A percentile compares a stretch with the other conserved stretches of the same genome.
phyloP scores from a whole-genome alignment of 2,113 vertebrate species.

The Polyodon spathula region DNA sequence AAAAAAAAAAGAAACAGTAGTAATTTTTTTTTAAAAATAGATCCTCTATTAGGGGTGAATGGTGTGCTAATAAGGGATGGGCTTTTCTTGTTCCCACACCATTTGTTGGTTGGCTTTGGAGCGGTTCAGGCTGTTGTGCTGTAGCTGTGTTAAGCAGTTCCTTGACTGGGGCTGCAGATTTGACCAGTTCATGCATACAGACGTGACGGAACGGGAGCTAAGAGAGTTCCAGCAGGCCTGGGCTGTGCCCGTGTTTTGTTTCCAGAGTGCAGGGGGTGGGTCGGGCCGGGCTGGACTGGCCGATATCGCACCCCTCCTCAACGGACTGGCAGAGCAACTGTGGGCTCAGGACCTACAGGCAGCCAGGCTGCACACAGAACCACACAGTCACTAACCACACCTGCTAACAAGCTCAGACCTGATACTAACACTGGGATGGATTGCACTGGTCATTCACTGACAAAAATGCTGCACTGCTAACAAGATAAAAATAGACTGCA shows the following conservation, averaged over 20 bases:
- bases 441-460: no score
- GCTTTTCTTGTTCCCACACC: not conserved
- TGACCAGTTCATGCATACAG: conserved; percentile 79
- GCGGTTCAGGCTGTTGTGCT: not conserved
- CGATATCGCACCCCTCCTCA: conserved; percentile 63
- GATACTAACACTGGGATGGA: no score
- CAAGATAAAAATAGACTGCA: no score
- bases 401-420: no score
- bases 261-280: conserved; percentile 40
- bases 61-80: no score
- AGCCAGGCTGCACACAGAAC: conserved; percentile 31
- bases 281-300: conserved; percentile 49
- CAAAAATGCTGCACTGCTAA: no score
- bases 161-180: conserved; percentile 60
- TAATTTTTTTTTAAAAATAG: no score
- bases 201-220: conserved; percentile 68
- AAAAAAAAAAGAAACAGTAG: no score
- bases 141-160: conserved; percentile 6
- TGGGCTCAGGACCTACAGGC: conserved; percentile 73
- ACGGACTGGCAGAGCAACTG: conserved; percentile 66
- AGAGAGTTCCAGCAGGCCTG: conserved; percentile 53
- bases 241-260: conserved; percentile 64
- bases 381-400: no score
- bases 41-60: no score
- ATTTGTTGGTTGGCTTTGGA: not conserved